Base-by-base conservation (phyloP, 2,113 vertebrate genomes). In the Silurus asotus region DNA sequence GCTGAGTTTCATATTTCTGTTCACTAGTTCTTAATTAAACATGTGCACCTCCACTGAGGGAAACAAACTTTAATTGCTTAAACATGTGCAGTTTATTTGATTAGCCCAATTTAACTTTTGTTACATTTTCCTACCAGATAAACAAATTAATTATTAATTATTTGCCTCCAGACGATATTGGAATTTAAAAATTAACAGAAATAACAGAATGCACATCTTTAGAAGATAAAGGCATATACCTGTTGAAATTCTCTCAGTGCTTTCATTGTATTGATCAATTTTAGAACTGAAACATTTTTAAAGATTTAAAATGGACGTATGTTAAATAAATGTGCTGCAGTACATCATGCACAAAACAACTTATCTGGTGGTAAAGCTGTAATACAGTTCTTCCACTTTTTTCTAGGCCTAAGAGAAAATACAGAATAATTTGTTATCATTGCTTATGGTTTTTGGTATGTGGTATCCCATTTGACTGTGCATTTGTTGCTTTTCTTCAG, bases 401-500 rank as follows among this genome's bases (percentile, higher is more conserved):
- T 23, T 11, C 3, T 74, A 19, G 4, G 69, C 8, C 28, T 70
- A 8, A 6, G 14, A 48, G 70, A 17, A n/a, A 76, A n/a, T 20
- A 76, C 67, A 45, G 65, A 69, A 19, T 0, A 5, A 45, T 48
- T 48, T 48, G 1, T 72, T 75, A 13, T 53, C 48, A 53, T 13
- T 76, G 13, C 72, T 4, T 14, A 84, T 61, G 25, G 17, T 51
- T 25, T 45, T 3, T 37, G 6, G 53, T 72, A 45, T 58, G 28
- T 55, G n/a, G 13, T 7, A 58, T 28, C 53, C 20, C 15, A 17
- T 77, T 77, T 55, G 10, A 17, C 17, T 14, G 11, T 37, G 74
- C 69, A 8, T 77, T 14, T 88, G 9, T 82, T 88, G 85, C 83
- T 89, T 93, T 19, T 65, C 25, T 69, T 90, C 93, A 94, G 90